A percentile compares a stretch with the other conserved stretches of the same genome.
Conservation (phyloP, 2,797 vertebrate species). For the Rousettus madagascariensis region DNA sequence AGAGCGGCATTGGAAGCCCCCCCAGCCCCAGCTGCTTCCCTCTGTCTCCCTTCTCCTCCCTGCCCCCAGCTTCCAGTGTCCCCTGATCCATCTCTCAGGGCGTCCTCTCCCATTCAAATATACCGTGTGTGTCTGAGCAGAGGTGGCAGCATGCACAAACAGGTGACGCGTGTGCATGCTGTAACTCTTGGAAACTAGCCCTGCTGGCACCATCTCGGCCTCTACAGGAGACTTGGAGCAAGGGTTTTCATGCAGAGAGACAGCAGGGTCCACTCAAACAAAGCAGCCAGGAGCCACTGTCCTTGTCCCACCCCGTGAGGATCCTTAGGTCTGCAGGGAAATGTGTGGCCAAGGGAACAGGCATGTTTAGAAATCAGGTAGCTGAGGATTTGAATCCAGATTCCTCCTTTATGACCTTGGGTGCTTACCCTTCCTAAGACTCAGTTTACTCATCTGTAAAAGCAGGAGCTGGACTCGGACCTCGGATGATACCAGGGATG, state of each 20-base stretch:
- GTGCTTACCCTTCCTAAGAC: background rate
- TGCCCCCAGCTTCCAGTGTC: background rate
- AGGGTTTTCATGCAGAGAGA: background rate
- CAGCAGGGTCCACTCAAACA: background rate
- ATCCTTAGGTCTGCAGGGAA: rapidly evolving
- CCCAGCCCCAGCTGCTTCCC: background rate
- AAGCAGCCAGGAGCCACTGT: background rate
- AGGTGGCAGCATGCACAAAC: background rate
- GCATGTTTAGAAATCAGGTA: background rate
- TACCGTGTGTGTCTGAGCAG: background rate
- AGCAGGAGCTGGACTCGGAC: background rate
- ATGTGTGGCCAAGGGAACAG: background rate
- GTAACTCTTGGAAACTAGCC: background rate
- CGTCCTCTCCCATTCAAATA: background rate
- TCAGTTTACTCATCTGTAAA: background rate
- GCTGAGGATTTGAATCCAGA: background rate
- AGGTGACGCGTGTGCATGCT: background rate
- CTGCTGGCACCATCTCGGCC: background rate
- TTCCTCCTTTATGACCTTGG: background rate
- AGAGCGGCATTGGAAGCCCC: background rate
- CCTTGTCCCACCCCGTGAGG: background rate
- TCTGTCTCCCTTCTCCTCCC: background rate
- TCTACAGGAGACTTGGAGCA: background rate
- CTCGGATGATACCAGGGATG: background rate
- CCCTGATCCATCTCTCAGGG: background rate